A percentile compares a stretch with the other conserved stretches of the same genome.
These are phyloP conservation scores for Scomberomorus guttatus DNA, from an alignment of 2,797 vertebrate genomes.

Conservation along the genomic window DNA sequence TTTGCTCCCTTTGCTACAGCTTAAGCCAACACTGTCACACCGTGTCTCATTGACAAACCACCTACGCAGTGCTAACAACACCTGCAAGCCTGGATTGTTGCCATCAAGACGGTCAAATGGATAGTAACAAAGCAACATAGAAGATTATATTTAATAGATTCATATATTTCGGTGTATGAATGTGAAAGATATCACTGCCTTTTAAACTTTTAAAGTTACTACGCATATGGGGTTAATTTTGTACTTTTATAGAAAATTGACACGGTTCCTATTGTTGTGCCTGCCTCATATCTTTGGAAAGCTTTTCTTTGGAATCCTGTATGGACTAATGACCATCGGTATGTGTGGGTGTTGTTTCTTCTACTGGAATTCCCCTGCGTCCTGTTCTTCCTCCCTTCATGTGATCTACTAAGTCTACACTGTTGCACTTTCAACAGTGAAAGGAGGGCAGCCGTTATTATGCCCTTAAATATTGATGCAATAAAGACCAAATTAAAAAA, in stretches of 20 bases:
- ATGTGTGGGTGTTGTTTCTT: conserved; percentile 38
- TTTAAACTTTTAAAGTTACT: conserved; percentile 20
- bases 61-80: background rate
- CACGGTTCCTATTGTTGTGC: conserved; percentile 7
- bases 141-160: conserved; percentile 25
- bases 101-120: background rate
- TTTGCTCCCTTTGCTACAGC: conserved; percentile 60
- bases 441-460: background rate
- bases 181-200: background rate
- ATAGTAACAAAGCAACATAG: conserved; percentile 23
- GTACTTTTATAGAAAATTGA: conserved; percentile 43
- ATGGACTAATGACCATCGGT: background rate
- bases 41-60: background rate
- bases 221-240: conserved; percentile 27
- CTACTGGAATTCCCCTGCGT: conserved; percentile 29
- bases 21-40: conserved; percentile 30
- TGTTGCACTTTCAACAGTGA: conserved; percentile 5
- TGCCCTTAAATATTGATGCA: conserved; percentile 20
- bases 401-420: conserved; percentile 14
- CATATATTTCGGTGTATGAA: conserved; percentile 13
- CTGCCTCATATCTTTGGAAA: conserved; percentile 14
- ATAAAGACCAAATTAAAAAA: conserved; percentile 28
- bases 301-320: conserved; percentile 26
- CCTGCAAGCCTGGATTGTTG: conserved; percentile 16
- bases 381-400: conserved; percentile 28